Base-by-base conservation (phyloP, 2,113 vertebrate genomes). In the Hypanus sabinus region DNA sequence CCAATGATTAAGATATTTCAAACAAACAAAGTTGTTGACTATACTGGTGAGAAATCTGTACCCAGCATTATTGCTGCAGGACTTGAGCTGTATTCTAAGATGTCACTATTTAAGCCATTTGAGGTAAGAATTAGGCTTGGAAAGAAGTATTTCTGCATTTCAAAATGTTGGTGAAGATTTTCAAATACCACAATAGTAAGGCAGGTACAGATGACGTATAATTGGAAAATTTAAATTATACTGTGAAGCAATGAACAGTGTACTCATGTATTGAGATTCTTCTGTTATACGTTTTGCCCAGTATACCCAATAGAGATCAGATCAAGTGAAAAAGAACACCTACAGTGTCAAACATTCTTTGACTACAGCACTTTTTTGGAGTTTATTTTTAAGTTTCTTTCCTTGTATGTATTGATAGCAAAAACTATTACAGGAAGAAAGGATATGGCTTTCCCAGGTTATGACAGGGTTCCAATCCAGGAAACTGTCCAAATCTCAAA, bases 1-100 rank as follows among this genome's bases (percentile, higher is more conserved):
- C 99, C 99, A 94, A 98, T 98, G 70, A 99, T 99, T 95, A 99
- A 99, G 96, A 96, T 99, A 93, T 99, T 99, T 96, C 98, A 98
- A 95, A 99, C 98, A 96, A 98, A 98, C 65, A 98, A 99, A 68
- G 98, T 98, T 0, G 96, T 97, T 95, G 98, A 99, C 95, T 99
- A 98, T 93, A 98, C 98, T 18, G 99, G 98, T 75, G 98, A 98
- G 0, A 97, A 98, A 95, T 96, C 98, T 5, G 97, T 97, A 55
- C 96, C 97, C 0, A 98, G 99, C 95, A 98, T 99, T 0, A 93
- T 99, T 57, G 95, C 97, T 94, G 96, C 95, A 94, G 99, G 98
- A 77, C 18, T 99, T 88, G 99, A 99, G 94, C 95, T 99, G 94
- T 99, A 97, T 96, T 98, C 98, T n/a, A 98, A 98, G 83, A 98